These are phyloP conservation scores for Trichonephila inaurata DNA, from an alignment of 1,140 invertebrate genomes.

Conservation along the genomic window DNA sequence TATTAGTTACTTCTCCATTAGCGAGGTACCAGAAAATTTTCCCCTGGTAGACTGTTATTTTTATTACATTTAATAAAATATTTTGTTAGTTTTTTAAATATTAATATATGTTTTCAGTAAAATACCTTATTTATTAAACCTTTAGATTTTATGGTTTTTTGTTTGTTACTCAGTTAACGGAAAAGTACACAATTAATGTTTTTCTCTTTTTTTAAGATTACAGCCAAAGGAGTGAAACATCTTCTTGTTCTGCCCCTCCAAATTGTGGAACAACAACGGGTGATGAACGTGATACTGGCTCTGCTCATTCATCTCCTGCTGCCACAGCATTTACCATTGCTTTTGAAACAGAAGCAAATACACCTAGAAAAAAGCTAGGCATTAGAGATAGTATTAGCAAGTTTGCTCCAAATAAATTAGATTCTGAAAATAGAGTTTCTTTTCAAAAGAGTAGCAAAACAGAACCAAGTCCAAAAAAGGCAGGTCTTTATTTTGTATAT, in stretches of 20 bases:
- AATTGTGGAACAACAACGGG: constrained; percentile 59
- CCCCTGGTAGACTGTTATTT: no score
- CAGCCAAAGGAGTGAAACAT: constrained; percentile 74
- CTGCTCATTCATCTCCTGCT: constrained; percentile 74
- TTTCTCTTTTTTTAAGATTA: constrained; percentile 36
- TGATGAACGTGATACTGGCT: constrained; percentile 70
- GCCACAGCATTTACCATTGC: constrained; percentile 82
- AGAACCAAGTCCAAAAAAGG: constrained; percentile 73
- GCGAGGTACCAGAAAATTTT: no score
- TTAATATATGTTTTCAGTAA: no score
- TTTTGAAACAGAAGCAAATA: constrained; percentile 79
- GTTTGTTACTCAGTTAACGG: no score
- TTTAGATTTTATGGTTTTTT: no score
- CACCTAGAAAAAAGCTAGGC: constrained; percentile 79
- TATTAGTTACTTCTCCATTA: no score
- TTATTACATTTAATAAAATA: no score
- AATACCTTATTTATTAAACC: no score
- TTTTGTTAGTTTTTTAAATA: no score
- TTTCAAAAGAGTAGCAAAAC: constrained; percentile 72
- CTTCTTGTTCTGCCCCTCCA: constrained; percentile 70
- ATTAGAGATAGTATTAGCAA: constrained; percentile 81
- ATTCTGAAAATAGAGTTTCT: constrained; percentile 72
- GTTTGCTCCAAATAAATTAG: constrained; percentile 81
- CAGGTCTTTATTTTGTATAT: neutral
- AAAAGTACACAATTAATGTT: no score